Evolutionary conservation across 2,888 invertebrate genomes (phyloP).

Genomic region (Eupithecia exiguata): DNA sequence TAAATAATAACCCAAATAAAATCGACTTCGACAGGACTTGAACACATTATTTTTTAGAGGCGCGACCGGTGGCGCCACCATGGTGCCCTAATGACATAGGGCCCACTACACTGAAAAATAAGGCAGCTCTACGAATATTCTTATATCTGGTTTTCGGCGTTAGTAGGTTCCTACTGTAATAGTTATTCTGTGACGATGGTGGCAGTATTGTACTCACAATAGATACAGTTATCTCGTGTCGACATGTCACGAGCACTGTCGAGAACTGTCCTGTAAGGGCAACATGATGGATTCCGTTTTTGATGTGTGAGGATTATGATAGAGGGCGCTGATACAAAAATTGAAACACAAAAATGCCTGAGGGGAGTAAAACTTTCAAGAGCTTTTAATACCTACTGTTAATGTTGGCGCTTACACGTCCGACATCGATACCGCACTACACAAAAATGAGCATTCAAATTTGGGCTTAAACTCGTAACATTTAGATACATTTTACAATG

Average conservation of each 20-base stretch:
- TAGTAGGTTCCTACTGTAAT: no score
- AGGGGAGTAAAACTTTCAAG: not conserved
- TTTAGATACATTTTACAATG: no score
- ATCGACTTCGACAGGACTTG: no score
- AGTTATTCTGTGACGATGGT: not conserved
- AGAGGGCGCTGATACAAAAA: not conserved
- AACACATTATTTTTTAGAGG: no score
- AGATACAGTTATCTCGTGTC: not conserved
- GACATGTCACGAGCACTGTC: not conserved
- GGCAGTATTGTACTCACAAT: not conserved
- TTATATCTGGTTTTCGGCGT: no score
- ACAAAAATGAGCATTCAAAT: no score
- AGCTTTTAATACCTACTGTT: not conserved
- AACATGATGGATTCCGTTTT: not conserved
- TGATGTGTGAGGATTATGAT: not conserved
- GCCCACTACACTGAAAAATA: not conserved
- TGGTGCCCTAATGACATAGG: no score
- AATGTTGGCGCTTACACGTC: not conserved
- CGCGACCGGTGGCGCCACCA: no score
- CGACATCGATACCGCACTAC: no score
- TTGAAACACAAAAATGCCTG: not conserved
- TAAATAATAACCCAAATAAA: no score
- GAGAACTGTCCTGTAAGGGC: not conserved
- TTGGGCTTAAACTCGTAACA: no score
- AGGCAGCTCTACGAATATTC: not conserved